Evolutionary conservation across 2,888 invertebrate species (phyloP).

Genomic region (Plebejus argus): DNA sequence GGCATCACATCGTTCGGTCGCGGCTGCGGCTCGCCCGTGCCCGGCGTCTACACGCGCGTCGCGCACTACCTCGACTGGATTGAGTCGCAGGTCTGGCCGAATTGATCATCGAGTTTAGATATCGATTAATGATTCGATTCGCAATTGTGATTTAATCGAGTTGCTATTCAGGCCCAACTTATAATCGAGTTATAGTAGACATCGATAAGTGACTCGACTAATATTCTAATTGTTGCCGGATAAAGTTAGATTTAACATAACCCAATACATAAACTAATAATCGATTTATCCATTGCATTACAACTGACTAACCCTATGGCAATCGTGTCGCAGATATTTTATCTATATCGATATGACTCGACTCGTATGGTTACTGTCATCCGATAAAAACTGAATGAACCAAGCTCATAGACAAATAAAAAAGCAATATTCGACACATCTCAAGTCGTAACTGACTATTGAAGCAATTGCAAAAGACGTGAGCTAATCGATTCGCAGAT

Average conservation of each 20-base stretch:
- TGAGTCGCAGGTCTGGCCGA: slow-evolving; percentile 62
- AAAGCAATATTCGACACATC: no score
- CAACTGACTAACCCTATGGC: not conserved
- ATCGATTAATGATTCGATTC: not conserved
- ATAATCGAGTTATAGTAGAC: no score
- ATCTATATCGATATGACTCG: not conserved
- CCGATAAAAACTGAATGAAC: no score
- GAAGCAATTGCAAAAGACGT: no score
- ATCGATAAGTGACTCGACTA: no score
- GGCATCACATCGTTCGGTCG: slow-evolving; percentile 75
- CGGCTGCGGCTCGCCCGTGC: slow-evolving; percentile 66
- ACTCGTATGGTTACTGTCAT: not conserved
- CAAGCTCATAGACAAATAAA: no score
- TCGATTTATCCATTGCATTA: not conserved
- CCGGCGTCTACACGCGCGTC: slow-evolving; percentile 71
- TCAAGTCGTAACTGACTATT: not conserved
- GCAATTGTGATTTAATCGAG: not conserved
- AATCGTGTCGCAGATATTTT: not conserved
- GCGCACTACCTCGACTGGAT: slow-evolving; percentile 70
- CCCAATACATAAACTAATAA: not conserved
- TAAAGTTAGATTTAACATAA: no score
- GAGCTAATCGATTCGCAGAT: no score
- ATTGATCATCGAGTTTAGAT: slow-evolving; percentile 1
- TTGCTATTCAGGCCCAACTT: no score
- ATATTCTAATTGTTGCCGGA: no score